phyloP scores from a whole-genome alignment of 1,140 invertebrate species.

The Drosophila willistoni region DNA sequence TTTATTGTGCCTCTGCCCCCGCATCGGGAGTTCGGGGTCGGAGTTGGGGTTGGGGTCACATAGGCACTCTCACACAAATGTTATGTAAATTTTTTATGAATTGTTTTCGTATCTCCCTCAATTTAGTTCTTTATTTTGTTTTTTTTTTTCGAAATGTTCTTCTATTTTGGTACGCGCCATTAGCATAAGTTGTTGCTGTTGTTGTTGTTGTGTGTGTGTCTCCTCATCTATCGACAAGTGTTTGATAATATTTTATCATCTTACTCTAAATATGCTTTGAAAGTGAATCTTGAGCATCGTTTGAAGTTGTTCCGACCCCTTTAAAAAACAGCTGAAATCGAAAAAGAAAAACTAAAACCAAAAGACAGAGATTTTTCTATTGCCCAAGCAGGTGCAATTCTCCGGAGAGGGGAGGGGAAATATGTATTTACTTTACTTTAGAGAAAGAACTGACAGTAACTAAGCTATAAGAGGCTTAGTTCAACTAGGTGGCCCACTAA shows the following conservation, averaged over 20 bases:
- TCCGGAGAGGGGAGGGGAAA: neutral
- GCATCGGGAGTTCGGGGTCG: neutral
- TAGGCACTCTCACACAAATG: constrained; percentile 10
- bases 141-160: constrained; percentile 40
- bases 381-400: constrained; percentile 5
- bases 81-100: constrained; percentile 72
- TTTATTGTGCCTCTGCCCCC: constrained; percentile 53
- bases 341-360: neutral
- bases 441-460: constrained; percentile 34
- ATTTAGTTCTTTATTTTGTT: constrained; percentile 17
- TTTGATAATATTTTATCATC: constrained; percentile 15
- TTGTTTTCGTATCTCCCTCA: constrained; percentile 39
- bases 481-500: neutral
- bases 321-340: constrained; percentile 1
- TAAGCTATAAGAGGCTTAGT: neutral
- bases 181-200: constrained; percentile 65
- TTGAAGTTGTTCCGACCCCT: constrained; percentile 10
- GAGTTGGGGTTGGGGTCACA: constrained; percentile 9
- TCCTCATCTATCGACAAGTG: constrained; percentile 15
- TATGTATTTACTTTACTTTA: constrained; percentile 4
- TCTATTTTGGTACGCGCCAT: constrained; percentile 75
- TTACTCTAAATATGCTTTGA: constrained; percentile 16
- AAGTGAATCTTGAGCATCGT: constrained; percentile 17
- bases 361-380: constrained; percentile 6
- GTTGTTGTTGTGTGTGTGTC: constrained; percentile 10